These are phyloP conservation scores for Drosophila cognata DNA, from an alignment of 2,888 invertebrate species.

Conservation along the genomic window DNA sequence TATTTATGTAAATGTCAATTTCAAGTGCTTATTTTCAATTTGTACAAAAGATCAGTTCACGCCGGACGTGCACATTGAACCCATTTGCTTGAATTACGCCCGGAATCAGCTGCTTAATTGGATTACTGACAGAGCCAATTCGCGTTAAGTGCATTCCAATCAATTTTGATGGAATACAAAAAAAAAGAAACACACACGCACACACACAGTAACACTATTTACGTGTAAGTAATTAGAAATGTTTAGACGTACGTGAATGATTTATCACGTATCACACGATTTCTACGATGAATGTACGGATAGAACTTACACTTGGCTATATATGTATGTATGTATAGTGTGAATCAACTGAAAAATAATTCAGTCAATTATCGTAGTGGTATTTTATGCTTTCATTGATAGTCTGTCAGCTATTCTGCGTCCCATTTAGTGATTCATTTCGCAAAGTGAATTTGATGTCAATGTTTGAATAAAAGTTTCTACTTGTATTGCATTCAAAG, in stretches of 20 bases:
- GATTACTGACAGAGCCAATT: conserved; percentile 51
- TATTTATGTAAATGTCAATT: background rate
- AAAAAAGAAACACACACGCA: background rate
- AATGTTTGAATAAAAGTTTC: background rate
- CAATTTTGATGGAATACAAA: conserved; percentile 37
- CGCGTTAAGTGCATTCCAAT: conserved; percentile 53
- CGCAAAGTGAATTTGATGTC: background rate
- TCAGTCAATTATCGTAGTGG: background rate
- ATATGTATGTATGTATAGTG: background rate
- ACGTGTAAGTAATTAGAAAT: background rate
- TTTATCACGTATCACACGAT: background rate
- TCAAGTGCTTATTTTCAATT: background rate
- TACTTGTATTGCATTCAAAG: background rate
- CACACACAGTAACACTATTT: background rate
- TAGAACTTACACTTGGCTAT: background rate
- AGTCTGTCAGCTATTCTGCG: background rate
- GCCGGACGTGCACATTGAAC: conserved; percentile 47
- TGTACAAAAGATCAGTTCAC: background rate
- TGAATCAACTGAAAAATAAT: background rate
- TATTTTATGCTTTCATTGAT: background rate
- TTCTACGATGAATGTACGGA: background rate
- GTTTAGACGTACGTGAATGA: background rate
- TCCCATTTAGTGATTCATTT: background rate
- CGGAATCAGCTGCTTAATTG: conserved; percentile 55
- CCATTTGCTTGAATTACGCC: conserved; percentile 11